Base-by-base conservation (phyloP, 2,113 vertebrate genomes). In the Saccopteryx bilineata region DNA sequence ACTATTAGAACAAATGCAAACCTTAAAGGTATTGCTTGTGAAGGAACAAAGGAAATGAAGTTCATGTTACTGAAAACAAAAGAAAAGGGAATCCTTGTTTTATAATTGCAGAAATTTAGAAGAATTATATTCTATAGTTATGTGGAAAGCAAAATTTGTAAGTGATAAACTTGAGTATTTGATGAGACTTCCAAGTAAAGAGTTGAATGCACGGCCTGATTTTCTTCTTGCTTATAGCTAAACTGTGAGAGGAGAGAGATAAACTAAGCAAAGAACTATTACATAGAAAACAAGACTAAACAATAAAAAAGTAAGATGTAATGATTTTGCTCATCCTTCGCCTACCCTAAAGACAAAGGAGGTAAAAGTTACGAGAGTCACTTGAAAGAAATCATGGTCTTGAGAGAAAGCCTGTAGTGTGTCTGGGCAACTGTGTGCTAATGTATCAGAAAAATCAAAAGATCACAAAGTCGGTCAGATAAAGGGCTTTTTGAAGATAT, bases 41-140 rank as follows among this genome's bases (percentile, higher is more conserved):
- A 79, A 52, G 39, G 12, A 94, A 79, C 24, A 79, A 60, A 91
- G 50, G 19, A 88, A 90, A 79, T 79, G 7, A 87, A 83, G 14
- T 71, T 26, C 15, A 13, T 52, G 2, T 72, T 84, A 69, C 17
- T 75, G 8, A 17, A 91, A 87, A 91, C 24, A 78, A 5, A 9
- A 83, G 15, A 33, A 71, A 83, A 84, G 24, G 9, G 8, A 24
- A 89, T 33, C 48, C 58, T 33, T 92, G 15, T 58, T 66, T 71
- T n/a, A 88, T 72, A 66, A 52, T 66, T 24, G 31, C 39, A 71
- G 78, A 91, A 52, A 52, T 60, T 92, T 71, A 83, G 48, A 26
- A 50, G 65, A 88, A 84, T 71, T 75, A 28, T 71, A 1, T 72
- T 48, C 18, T 79, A 1, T 18, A 65, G 17, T 50, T 71, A 87